Base-by-base conservation (phyloP, 2,113 vertebrate species). In the Tylochromis polylepis region DNA sequence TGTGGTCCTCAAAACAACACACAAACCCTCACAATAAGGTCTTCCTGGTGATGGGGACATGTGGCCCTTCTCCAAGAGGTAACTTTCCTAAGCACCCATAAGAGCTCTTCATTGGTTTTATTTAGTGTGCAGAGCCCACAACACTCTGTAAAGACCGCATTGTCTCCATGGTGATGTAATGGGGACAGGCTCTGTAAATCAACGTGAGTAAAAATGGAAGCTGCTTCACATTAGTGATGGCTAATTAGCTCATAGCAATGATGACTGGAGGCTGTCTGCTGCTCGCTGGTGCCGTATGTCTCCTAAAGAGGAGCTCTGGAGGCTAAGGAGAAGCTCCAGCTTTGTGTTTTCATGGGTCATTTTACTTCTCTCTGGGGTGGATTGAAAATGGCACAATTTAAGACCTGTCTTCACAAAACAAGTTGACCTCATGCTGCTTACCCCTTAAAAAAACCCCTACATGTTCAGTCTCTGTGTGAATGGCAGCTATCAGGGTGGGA, bases 211-310 rank as follows among this genome's bases (percentile, higher is more conserved):
- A 94, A 94, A 95, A 93, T 93, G 92, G 91, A 95, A 89, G 89
- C 90, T 79, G 87, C 88, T 91, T 88, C 90, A 89, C 95, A 95
- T 96, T 95, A 94, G 94, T 93, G 89, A 95, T 88, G 92, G 93
- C 91, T 95, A 96, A 96, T 95, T 94, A 95, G 92, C 90, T 94
- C 79, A 79, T 88, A 90, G 94, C 87, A 49, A 82, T 86, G 89
- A 87, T 41, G 90, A 90, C 93, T 92, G 72, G 49, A 87, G 84
- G 88, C 91, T 83, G 87, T 86, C 72, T 84, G 70, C 55, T 43
- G 57, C 79, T 87, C 2, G 3, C 81, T 84, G 85, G 87, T 79
- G 84, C 84, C 79, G 78, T 90, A 88, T 85, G 80, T 92, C 88
- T 92, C 34, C 36, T 3, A 10, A 84, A 75, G 51, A 41, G 57